Conservation (phyloP, 1,140 invertebrate genomes). For the Archivesica marissinica region DNA sequence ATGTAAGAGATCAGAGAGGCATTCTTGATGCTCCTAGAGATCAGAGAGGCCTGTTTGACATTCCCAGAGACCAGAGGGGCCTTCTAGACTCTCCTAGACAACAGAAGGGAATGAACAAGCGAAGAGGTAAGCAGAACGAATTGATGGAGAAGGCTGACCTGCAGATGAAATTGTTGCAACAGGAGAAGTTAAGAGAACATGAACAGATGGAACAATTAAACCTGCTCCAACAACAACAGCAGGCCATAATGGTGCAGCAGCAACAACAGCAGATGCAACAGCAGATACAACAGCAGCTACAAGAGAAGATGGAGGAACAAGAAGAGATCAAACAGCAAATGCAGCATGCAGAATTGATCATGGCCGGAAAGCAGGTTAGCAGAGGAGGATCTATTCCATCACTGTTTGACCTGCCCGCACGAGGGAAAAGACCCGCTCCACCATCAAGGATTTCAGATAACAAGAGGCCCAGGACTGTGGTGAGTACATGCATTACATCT, state of each 20-base stretch:
- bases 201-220: conserved; percentile 12
- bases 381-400: conserved; percentile 12
- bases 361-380: background rate
- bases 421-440: conserved; percentile 5
- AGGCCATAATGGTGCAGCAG: conserved; percentile 5
- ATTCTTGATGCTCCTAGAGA: too few relatives aligned
- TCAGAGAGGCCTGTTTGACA: background rate
- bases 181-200: conserved; percentile 36
- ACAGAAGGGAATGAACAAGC: background rate
- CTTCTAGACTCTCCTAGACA: background rate
- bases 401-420: conserved; percentile 29
- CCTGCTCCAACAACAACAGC: conserved; percentile 31
- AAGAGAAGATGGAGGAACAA: conserved; percentile 9
- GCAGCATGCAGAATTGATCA: conserved; percentile 35
- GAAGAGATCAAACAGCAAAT: conserved; percentile 6
- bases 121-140: conserved; percentile 8
- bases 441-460: background rate
- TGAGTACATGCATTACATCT: too few relatives aligned
- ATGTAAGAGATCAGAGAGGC: background rate
- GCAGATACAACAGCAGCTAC: conserved; percentile 18
- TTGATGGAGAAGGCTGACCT: conserved; percentile 47
- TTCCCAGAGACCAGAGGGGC: background rate
- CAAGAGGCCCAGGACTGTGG: conserved; percentile 28
- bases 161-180: conserved; percentile 45
- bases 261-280: conserved; percentile 24